Conservation (phyloP, 1,140 invertebrate genomes). For the Argopecten irradians region DNA sequence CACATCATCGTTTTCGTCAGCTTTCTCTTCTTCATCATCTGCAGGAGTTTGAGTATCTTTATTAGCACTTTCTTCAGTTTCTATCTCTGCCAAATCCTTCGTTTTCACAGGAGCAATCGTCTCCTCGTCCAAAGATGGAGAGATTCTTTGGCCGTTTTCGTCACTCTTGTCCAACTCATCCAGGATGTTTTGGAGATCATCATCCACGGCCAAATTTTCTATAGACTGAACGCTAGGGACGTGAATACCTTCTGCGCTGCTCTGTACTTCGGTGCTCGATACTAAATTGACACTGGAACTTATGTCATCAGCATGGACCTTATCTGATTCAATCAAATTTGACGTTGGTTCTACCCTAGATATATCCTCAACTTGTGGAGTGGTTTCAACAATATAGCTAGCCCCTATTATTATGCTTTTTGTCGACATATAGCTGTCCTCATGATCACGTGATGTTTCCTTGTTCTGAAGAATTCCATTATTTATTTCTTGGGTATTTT, state of each 20-base stretch:
- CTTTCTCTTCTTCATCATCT: neutral
- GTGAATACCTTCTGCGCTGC: neutral
- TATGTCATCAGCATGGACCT: conserved; percentile 21
- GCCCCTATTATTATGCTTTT: neutral
- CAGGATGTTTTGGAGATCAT: neutral
- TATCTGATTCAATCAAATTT: neutral
- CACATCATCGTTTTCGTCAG: no score
- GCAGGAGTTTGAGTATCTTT: neutral
- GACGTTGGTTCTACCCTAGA: conserved; percentile 35
- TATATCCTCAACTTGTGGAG: conserved; percentile 28
- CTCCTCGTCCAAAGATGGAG: neutral
- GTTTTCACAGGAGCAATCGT: neutral
- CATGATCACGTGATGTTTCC: neutral
- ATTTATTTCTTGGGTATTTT: neutral
- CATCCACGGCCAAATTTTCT: neutral
- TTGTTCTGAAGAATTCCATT: neutral
- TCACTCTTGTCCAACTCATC: neutral
- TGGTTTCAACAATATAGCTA: conserved; percentile 26
- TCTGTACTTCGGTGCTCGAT: neutral
- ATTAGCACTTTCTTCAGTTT: neutral
- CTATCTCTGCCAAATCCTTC: neutral
- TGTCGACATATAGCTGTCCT: neutral
- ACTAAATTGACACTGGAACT: conserved; percentile 24
- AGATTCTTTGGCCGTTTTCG: neutral
- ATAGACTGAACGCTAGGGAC: neutral